Conservation (phyloP, 2,113 vertebrate species). For the Petaurus breviceps region DNA sequence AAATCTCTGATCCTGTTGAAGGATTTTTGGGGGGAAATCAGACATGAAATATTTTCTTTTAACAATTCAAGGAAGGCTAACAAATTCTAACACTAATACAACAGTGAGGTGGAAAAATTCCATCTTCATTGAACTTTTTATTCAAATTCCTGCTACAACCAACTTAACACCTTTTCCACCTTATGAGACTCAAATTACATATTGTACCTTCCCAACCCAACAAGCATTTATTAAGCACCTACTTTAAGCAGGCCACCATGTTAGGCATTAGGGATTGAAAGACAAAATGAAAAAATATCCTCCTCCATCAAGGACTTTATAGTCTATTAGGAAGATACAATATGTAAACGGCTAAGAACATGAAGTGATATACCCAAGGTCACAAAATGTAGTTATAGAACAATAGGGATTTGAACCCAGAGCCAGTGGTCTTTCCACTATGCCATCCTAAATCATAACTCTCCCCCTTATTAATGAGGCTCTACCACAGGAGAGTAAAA, state of each 20-base stretch:
- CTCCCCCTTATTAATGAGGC: background rate
- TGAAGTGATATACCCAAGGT: background rate
- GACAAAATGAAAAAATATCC: too few relatives aligned
- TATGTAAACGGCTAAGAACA: background rate
- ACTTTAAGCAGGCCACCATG: too few relatives aligned
- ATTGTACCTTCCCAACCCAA: background rate
- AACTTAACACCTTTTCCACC: background rate
- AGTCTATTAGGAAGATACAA: too few relatives aligned
- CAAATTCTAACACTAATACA: background rate
- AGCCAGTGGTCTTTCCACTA: background rate
- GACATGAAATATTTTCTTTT: too few relatives aligned
- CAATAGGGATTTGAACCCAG: background rate
- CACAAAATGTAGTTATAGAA: background rate
- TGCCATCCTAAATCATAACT: background rate
- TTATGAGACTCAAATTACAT: background rate
- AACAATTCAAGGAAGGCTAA: background rate
- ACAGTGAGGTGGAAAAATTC: background rate
- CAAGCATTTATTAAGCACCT: background rate
- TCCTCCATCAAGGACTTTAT: too few relatives aligned
- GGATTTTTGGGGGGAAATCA: too few relatives aligned
- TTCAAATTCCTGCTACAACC: background rate
- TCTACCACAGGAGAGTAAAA: background rate
- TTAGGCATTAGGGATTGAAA: too few relatives aligned
- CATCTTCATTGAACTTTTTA: background rate
- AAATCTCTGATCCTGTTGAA: too few relatives aligned